A percentile compares a stretch with the other conserved stretches of the same genome.
Conservation (phyloP, 2,888 invertebrate species). For the Dichetophora obliterata region DNA sequence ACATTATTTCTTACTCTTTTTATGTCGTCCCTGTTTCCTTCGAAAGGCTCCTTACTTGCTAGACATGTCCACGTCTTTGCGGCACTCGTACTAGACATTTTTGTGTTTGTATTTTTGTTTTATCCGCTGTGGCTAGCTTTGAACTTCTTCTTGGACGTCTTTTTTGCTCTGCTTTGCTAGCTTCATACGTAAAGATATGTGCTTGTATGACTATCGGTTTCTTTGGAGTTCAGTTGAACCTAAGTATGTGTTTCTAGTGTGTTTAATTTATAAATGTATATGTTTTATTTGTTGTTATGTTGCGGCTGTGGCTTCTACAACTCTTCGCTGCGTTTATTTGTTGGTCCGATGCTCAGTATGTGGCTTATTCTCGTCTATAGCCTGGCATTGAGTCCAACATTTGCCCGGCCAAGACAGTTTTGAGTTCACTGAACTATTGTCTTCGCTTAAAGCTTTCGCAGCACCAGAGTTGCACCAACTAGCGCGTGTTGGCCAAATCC, state of each 20-base stretch:
- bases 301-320: neutral
- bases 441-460: no score
- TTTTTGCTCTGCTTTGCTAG: neutral
- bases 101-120: no score
- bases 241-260: neutral
- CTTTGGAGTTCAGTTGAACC: neutral
- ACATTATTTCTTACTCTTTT: neutral
- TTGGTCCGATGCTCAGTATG: neutral
- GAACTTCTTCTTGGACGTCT: neutral
- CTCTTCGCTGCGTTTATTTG: neutral
- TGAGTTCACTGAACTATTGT: neutral
- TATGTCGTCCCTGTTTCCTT: neutral
- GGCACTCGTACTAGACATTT: no score
- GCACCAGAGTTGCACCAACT: neutral
- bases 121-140: no score
- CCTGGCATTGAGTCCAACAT: neutral
- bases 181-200: no score
- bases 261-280: neutral
- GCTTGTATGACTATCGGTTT: neutral
- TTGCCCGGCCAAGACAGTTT: neutral
- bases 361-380: neutral
- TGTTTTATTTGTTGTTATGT: neutral
- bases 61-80: slow-evolving; percentile 12
- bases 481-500: no score
- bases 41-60: slow-evolving; percentile 22